Evolutionary conservation across 2,888 invertebrate genomes (phyloP).

Genomic region (Drosophila mulleri): DNA sequence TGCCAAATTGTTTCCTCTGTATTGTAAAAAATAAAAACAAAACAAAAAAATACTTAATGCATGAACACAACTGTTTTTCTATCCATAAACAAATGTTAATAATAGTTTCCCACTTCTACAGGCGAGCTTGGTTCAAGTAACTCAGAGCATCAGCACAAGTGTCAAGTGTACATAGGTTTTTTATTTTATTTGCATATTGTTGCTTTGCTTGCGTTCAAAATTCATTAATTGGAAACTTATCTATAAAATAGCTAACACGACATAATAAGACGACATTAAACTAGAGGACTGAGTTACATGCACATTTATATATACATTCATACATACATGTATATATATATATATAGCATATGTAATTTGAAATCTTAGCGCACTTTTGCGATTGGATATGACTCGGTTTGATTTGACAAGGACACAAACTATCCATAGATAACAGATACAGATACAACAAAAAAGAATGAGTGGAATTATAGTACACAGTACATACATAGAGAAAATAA

Average conservation of each 20-base stretch:
- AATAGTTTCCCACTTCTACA: constrained; percentile 45
- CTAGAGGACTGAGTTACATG: constrained; percentile 43
- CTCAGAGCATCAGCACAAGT: constrained; percentile 19
- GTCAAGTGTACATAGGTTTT: constrained; percentile 37
- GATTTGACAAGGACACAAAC: constrained; percentile 28
- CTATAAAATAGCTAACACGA: constrained; percentile 50
- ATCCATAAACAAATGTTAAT: neutral
- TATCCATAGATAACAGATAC: constrained; percentile 20
- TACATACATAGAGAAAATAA: constrained; percentile 31
- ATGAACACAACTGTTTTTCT: constrained; percentile 30
- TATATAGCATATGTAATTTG: constrained; percentile 6
- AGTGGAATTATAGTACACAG: constrained; percentile 43
- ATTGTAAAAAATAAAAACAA: constrained; percentile 41
- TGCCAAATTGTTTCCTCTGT: constrained; percentile 58
- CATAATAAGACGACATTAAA: constrained; percentile 30
- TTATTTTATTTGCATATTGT: constrained; percentile 38
- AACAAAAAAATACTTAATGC: constrained; percentile 33
- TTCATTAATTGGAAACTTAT: constrained; percentile 68
- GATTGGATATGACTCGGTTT: constrained; percentile 65
- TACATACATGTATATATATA: neutral
- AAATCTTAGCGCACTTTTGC: constrained; percentile 27
- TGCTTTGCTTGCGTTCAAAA: constrained; percentile 54
- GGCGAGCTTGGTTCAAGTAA: constrained; percentile 66
- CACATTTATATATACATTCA: constrained; percentile 12
- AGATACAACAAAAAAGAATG: constrained; percentile 14